These are phyloP conservation scores for Kryptolebias ocellatus DNA, from an alignment of 2,797 vertebrate genomes.

Conservation along the genomic window DNA sequence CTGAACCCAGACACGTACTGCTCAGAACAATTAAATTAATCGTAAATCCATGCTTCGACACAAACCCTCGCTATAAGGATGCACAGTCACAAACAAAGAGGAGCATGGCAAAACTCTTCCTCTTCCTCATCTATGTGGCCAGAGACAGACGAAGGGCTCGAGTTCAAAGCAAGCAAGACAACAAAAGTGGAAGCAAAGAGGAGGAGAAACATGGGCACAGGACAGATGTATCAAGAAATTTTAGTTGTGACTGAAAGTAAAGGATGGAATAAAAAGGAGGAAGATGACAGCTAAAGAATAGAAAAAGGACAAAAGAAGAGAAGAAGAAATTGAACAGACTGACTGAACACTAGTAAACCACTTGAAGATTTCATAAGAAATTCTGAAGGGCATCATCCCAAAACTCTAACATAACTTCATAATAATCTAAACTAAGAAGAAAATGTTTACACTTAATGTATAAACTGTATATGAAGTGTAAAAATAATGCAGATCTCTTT, in stretches of 20 bases:
- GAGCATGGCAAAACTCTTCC: slow-evolving; percentile 11
- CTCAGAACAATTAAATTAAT: slow-evolving; percentile 37
- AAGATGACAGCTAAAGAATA: not conserved
- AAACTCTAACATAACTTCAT: too few species aligned
- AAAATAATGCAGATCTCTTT: too few species aligned
- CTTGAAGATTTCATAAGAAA: too few species aligned
- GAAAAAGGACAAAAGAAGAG: not conserved
- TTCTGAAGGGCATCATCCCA: too few species aligned
- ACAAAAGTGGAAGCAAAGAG: slow-evolving; percentile 22
- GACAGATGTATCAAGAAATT: not conserved
- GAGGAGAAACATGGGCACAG: not conserved
- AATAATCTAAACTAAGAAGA: too few species aligned
- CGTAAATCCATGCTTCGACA: slow-evolving; percentile 1
- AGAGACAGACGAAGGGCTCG: slow-evolving; percentile 42
- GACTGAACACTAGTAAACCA: slow-evolving; percentile 10
- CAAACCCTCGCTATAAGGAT: not conserved
- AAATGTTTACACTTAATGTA: too few species aligned
- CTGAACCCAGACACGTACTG: slow-evolving; percentile 32
- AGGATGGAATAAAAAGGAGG: not conserved
- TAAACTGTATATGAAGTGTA: too few species aligned
- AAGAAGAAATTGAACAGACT: not conserved
- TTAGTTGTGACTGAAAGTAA: not conserved
- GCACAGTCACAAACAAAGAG: slow-evolving; percentile 8
- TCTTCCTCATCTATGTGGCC: slow-evolving; percentile 21
- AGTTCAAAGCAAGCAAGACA: slow-evolving; percentile 14